Conservation (phyloP, 2,888 invertebrate species). For the Diaperis boleti region DNA sequence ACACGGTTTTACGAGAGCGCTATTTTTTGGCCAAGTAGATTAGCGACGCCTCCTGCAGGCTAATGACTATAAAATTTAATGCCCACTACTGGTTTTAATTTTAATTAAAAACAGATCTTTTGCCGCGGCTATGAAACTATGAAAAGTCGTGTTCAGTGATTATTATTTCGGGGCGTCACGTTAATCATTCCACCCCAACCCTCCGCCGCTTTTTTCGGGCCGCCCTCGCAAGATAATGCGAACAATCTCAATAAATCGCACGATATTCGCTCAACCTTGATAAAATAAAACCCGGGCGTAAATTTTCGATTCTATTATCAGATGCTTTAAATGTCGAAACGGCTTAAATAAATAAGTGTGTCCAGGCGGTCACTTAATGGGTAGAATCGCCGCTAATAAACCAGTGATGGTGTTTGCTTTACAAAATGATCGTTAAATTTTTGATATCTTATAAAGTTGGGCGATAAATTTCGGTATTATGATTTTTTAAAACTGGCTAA, state of each 20-base stretch:
- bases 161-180: conserved; percentile 28
- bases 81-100: conserved; percentile 30
- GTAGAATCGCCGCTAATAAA: conserved; percentile 19
- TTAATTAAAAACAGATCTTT: conserved; percentile 31
- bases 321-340: not conserved
- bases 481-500: conserved; percentile 15
- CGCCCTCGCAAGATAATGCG: conserved; percentile 13
- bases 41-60: conserved; percentile 22
- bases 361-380: not conserved
- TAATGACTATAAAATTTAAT: conserved; percentile 33
- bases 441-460: conserved; percentile 15
- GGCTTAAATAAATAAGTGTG: not conserved
- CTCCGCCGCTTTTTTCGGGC: conserved; percentile 7
- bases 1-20: not conserved
- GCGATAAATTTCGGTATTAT: conserved; percentile 22
- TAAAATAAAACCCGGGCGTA: not conserved
- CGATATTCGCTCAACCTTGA: conserved; percentile 3
- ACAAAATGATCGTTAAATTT: conserved; percentile 31
- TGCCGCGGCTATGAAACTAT: not conserved
- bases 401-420: conserved; percentile 26
- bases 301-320: conserved; percentile 2
- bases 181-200: conserved; percentile 25
- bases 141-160: conserved; percentile 29
- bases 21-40: conserved; percentile 17
- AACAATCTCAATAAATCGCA: conserved; percentile 14